Evolutionary conservation across 2,888 invertebrate genomes (phyloP).

Genomic region (Arrhopalites spinosus): DNA sequence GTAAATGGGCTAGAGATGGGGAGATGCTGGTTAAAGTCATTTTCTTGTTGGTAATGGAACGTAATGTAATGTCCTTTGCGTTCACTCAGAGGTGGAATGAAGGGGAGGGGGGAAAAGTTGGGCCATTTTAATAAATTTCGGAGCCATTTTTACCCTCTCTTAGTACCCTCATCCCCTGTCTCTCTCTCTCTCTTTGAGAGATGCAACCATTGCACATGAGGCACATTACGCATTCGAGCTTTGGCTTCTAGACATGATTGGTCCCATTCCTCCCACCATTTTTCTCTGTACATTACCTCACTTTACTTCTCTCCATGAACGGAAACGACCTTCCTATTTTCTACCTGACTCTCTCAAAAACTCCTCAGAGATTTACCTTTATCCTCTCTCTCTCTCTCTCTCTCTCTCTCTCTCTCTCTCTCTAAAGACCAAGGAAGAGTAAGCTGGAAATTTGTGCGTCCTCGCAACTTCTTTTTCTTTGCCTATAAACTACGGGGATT

Average conservation of each 20-base stretch:
- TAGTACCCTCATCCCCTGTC: too few species aligned
- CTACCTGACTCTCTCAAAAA: conserved; percentile 24
- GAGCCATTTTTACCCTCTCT: conserved; percentile 39
- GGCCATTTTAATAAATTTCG: conserved; percentile 45
- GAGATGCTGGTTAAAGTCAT: conserved; percentile 28
- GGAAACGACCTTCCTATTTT: conserved; percentile 21
- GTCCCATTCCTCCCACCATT: conserved; percentile 35
- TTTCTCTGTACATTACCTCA: conserved; percentile 11
- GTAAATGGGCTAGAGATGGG: conserved; percentile 25
- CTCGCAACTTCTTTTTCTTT: too few species aligned
- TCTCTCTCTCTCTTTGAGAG: conserved; percentile 19
- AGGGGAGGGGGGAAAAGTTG: conserved; percentile 39
- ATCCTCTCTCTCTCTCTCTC: not conserved
- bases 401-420: not conserved
- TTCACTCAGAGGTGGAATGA: conserved; percentile 23
- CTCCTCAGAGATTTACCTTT: conserved; percentile 17
- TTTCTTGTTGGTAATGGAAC: conserved; percentile 28
- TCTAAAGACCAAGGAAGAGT: not conserved
- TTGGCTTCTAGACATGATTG: conserved; percentile 30
- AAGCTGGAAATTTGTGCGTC: not conserved
- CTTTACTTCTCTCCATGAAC: conserved; percentile 24
- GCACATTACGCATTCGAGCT: conserved; percentile 33
- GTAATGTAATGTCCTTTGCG: conserved; percentile 31
- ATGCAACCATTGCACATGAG: conserved; percentile 35
- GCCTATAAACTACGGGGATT: not conserved